phyloP scores from a whole-genome alignment of 2,113 vertebrate species.

The Catharus bicknelli region DNA sequence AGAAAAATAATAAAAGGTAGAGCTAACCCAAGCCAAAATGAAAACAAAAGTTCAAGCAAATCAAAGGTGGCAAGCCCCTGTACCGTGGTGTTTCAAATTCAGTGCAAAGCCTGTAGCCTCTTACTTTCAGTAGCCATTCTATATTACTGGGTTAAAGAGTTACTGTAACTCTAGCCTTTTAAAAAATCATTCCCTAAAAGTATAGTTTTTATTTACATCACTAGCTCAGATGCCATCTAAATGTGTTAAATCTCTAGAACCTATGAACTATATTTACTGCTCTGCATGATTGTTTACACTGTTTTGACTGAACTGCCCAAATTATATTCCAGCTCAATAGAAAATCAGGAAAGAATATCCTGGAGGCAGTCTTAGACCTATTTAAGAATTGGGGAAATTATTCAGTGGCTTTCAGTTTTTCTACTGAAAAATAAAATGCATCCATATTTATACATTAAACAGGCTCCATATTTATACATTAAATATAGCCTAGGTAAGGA shows the following conservation, averaged over 20 bases:
- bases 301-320: neutral
- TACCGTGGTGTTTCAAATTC: neutral
- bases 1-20: neutral
- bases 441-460: neutral
- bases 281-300: neutral
- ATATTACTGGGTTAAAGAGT: neutral
- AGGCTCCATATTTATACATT: neutral
- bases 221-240: neutral
- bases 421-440: neutral
- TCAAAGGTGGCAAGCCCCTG: neutral
- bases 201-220: neutral
- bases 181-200: neutral
- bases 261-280: neutral
- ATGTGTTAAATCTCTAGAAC: neutral
- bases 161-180: neutral
- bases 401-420: neutral
- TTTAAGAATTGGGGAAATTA: neutral
- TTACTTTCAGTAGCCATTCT: neutral
- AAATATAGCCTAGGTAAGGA: neutral
- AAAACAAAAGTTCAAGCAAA: neutral
- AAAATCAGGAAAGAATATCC: neutral
- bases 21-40: neutral
- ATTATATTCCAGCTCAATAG: neutral
- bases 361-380: conserved; percentile 22
- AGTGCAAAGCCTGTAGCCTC: neutral